Base-by-base conservation (phyloP, 2,888 invertebrate species). In the Rambutsinella grinnellia region DNA sequence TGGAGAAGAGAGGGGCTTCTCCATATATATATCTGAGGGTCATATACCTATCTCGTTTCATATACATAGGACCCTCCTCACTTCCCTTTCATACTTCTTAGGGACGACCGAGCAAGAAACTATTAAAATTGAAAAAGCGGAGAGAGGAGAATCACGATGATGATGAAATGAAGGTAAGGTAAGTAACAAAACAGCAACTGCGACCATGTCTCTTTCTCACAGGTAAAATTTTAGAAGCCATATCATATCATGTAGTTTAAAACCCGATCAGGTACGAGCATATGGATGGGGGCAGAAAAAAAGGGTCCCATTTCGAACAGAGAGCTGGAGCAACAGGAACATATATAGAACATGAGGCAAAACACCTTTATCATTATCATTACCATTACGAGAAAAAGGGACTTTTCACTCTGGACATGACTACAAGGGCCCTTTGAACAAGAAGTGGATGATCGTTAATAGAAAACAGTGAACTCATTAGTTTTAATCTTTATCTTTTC, bases 401-500 rank as follows among this genome's bases (percentile, higher is more conserved):
- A 61, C 47, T 28, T 51, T 51, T 36, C 56, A 28, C 36, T 56
- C 27, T 62, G 15, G n/a, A 56, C 13, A 36, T 36, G 36, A 5
- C 10, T 15, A 56, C 26, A 56, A 46, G 57, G 24, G 24, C 27
- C 46, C 46, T 24, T 24, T 63, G 21, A 51, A n/a, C n/a, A n/a
- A 26, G 63, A 63, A 49, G 49, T 8, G 36, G 36, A 51, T 26
- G 53, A 61, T 74, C 74, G 74, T 74, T 74, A 74, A 67, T 68
- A 66, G 28, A 63, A 61, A 75, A 68, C 75, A 61, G 53, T 60
- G 69, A 67, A 69, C 76, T 76, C 76, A 76, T 76, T 76, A 76
- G 76, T 76, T 76, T 76, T 76, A 69, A 76, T 76, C 76, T 76
- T 76, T 74, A 62, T 75, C 65, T 61, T 60, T 60, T 56, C 26